A percentile compares a stretch with the other conserved stretches of the same genome.
Evolutionary conservation across 1,140 invertebrate genomes (phyloP).

Genomic region (Bombus impatiens): DNA sequence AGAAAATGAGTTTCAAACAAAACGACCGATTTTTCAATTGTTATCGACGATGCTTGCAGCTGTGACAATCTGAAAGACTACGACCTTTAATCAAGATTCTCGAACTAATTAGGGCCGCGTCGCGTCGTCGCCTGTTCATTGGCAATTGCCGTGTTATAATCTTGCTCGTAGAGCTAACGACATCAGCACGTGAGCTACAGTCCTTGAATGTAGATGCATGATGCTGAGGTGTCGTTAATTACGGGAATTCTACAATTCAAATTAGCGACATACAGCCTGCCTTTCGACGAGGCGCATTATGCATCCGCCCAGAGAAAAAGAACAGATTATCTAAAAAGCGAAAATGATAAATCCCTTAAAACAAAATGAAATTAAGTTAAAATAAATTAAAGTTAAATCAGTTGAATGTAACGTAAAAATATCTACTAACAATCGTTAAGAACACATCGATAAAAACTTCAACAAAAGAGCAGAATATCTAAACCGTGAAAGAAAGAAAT

Average conservation of each 20-base stretch:
- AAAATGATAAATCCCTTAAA: not conserved
- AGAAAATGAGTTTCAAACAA: not conserved
- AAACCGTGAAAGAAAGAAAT: too few relatives aligned
- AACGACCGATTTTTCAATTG: not conserved
- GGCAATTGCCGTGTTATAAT: conserved; percentile 1
- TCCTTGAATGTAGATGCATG: not conserved
- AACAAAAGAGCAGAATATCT: too few relatives aligned
- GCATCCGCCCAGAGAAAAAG: not conserved
- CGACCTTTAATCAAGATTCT: not conserved
- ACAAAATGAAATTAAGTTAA: not conserved
- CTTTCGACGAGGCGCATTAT: not conserved
- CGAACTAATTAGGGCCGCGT: not conserved
- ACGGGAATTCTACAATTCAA: not conserved
- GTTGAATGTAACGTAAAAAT: not conserved
- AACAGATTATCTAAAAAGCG: not conserved
- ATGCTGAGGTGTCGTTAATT: not conserved
- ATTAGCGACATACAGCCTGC: not conserved
- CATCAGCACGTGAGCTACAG: not conserved
- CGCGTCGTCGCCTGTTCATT: not conserved
- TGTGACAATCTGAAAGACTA: not conserved
- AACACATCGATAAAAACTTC: too few relatives aligned
- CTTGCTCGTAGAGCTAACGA: not conserved
- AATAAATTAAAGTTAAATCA: too few relatives aligned
- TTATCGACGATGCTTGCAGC: not conserved
- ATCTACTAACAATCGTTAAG: too few relatives aligned